Percentiles rank a stretch among this genome's conserved stretches.
Evolutionary conservation across 1,140 invertebrate species (phyloP).

Genomic region (Hypothenemus hampei): DNA sequence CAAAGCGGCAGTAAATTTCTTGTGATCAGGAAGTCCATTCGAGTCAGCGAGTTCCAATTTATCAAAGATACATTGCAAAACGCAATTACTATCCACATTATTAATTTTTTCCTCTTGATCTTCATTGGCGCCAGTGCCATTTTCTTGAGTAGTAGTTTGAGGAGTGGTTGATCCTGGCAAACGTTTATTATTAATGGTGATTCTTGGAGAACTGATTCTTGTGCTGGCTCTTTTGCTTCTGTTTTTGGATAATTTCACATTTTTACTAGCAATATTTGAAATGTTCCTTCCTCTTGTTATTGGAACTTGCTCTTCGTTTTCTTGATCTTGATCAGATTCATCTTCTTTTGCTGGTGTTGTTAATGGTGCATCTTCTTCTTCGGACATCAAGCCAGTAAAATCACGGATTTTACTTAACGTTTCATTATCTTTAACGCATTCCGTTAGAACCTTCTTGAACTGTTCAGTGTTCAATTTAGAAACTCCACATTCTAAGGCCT

Average conservation of each 20-base stretch:
- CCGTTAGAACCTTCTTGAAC: constrained; percentile 22
- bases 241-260: too few relatives aligned
- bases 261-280: too few relatives aligned
- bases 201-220: constrained; percentile 4
- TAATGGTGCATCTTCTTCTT: constrained; percentile 11
- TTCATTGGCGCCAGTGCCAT: constrained; percentile 2
- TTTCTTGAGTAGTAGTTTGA: too few relatives aligned
- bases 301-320: background rate
- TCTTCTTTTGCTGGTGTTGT: background rate
- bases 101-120: constrained; percentile 9
- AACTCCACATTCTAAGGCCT: constrained; percentile 40
- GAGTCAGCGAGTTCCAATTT: constrained; percentile 31
- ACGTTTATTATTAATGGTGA: background rate
- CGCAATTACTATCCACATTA: constrained; percentile 13
- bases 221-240: constrained; percentile 8
- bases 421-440: constrained; percentile 30
- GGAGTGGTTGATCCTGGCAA: background rate
- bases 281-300: background rate
- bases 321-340: background rate
- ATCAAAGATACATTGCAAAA: constrained; percentile 28
- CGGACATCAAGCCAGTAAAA: constrained; percentile 2
- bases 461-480: constrained; percentile 25
- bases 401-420: constrained; percentile 30
- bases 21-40: constrained; percentile 36
- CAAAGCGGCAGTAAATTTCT: constrained; percentile 33